phyloP scores from a whole-genome alignment of 2,888 invertebrate species.

The Nephrotoma guestfalica region DNA sequence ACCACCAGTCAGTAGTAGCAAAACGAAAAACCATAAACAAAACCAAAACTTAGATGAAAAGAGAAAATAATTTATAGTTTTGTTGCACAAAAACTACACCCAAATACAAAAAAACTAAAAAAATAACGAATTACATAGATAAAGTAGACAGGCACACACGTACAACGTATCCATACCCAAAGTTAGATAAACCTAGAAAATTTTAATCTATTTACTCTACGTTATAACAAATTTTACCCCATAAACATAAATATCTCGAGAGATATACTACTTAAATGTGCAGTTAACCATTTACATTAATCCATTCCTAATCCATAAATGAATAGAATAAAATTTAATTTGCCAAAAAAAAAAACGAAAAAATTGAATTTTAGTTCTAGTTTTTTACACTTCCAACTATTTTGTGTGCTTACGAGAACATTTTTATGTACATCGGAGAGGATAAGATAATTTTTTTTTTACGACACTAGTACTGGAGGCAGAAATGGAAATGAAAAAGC shows the following conservation, averaged over 20 bases:
- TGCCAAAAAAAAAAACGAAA: background rate
- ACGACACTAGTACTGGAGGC: background rate
- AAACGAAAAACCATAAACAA: background rate
- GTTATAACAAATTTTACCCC: background rate
- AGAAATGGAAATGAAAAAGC: background rate
- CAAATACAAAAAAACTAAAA: background rate
- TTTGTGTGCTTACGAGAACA: background rate
- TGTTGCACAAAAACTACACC: background rate
- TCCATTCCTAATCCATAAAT: background rate
- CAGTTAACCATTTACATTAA: background rate
- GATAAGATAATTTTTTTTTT: background rate
- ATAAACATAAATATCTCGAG: background rate
- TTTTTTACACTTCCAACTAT: background rate
- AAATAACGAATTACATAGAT: background rate
- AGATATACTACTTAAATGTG: background rate
- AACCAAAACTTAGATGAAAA: background rate
- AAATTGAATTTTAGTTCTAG: background rate
- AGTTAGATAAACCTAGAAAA: background rate
- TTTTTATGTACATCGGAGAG: background rate
- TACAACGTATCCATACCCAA: background rate
- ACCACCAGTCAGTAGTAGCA: background rate
- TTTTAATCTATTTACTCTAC: background rate
- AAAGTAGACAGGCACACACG: background rate
- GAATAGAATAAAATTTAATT: background rate
- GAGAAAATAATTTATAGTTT: background rate